Conservation (phyloP, 2,113 vertebrate species). For the Solea senegalensis region DNA sequence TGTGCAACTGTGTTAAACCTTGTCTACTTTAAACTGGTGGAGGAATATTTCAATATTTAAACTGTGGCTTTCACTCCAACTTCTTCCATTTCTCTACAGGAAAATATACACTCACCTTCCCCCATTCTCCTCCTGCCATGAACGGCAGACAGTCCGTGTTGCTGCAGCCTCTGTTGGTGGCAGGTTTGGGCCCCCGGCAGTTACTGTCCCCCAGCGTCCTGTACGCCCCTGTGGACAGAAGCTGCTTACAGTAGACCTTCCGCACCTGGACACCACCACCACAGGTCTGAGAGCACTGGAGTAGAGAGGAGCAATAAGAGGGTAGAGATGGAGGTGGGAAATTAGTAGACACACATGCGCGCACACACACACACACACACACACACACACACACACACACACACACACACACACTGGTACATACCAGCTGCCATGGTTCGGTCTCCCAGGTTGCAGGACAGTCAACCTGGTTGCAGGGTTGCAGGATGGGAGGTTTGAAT, state of each 20-base stretch:
- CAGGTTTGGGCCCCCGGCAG: slow-evolving; percentile 80
- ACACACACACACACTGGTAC: not conserved
- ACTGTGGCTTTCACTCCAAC: not conserved
- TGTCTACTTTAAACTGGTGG: not conserved
- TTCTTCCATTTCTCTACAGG: not conserved
- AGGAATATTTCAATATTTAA: not conserved
- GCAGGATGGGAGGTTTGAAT: slow-evolving; percentile 83
- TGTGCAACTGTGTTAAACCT: too few species aligned
- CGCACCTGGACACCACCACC: slow-evolving; percentile 87
- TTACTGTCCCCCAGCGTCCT: slow-evolving; percentile 78
- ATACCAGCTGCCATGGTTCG: slow-evolving; percentile 91
- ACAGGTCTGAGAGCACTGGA: slow-evolving; percentile 89
- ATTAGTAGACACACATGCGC: not conserved
- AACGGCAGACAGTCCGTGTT: slow-evolving; percentile 86
- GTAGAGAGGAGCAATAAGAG: not conserved
- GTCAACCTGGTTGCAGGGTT: slow-evolving; percentile 88
- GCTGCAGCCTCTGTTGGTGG: slow-evolving; percentile 81
- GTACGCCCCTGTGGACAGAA: slow-evolving; percentile 87
- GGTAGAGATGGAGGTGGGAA: not conserved
- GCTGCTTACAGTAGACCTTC: slow-evolving; percentile 88
- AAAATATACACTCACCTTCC: slow-evolving; percentile 79
- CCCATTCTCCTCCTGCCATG: slow-evolving; percentile 85
- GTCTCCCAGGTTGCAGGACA: slow-evolving; percentile 89
- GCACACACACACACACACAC: not conserved
- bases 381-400: slow-evolving; percentile 1